phyloP scores from a whole-genome alignment of 92 coral and sea anemone species.

The Meandrina meandrites region DNA sequence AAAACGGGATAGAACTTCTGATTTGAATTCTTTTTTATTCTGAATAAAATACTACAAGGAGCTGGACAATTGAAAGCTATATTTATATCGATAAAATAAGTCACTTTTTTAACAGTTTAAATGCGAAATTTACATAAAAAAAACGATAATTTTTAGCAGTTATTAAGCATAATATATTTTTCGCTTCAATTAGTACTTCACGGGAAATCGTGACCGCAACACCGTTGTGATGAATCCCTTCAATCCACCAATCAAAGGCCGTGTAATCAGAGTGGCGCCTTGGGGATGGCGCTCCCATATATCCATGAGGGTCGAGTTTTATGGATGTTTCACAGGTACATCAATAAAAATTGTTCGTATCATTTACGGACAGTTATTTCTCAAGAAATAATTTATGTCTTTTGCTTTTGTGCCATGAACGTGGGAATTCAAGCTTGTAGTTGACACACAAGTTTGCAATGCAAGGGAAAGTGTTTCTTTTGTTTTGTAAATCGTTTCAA shows the following conservation, averaged over 20 bases:
- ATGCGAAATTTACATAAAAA: too few species aligned
- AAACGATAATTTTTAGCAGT: background rate
- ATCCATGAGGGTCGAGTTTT: conserved; percentile 78
- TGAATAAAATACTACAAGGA: too few species aligned
- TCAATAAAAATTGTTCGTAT: background rate
- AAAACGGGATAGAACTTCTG: too few species aligned
- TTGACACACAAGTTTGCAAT: background rate
- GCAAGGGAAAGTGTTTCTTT: too few species aligned
- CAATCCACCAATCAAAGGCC: conserved; percentile 66
- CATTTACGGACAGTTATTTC: too few species aligned
- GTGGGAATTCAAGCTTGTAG: background rate
- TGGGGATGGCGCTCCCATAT: conserved; percentile 67
- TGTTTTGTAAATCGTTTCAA: too few species aligned
- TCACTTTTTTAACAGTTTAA: too few species aligned
- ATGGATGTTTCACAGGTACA: conserved; percentile 75
- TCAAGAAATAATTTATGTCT: background rate
- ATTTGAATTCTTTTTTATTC: too few species aligned
- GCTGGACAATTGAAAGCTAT: too few species aligned
- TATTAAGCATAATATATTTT: background rate
- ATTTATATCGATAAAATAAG: too few species aligned
- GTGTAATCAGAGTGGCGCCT: conserved; percentile 47
- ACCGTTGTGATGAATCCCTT: conserved; percentile 59
- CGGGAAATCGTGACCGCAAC: conserved; percentile 67
- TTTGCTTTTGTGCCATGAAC: background rate
- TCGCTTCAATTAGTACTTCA: conserved; percentile 40